phyloP scores from a whole-genome alignment of 2,888 invertebrate species.

The Salpingus planirostris region DNA sequence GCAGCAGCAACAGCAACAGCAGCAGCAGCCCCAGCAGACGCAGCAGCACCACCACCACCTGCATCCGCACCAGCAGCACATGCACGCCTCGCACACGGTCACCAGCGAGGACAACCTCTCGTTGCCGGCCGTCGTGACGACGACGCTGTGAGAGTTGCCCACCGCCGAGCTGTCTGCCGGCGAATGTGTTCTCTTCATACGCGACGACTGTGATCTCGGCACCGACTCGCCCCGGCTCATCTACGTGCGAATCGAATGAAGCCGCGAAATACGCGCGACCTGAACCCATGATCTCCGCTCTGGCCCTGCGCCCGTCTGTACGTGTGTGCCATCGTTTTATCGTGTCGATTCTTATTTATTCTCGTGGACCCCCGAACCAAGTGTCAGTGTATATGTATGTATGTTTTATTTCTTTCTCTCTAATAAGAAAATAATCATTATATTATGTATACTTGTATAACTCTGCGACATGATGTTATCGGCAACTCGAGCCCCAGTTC shows the following conservation, averaged over 20 bases:
- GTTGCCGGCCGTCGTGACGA: constrained; percentile 40
- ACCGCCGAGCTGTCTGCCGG: constrained; percentile 46
- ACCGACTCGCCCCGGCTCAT: constrained; percentile 39
- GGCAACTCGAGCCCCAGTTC: too few species aligned
- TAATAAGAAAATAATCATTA: too few species aligned
- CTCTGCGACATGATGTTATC: too few species aligned
- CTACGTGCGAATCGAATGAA: constrained; percentile 39
- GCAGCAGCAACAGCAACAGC: constrained; percentile 34
- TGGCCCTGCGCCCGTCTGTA: constrained; percentile 26
- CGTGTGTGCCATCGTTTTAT: constrained; percentile 25
- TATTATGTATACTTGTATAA: too few species aligned
- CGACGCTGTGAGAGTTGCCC: constrained; percentile 48
- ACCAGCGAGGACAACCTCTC: constrained; percentile 38
- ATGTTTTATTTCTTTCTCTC: too few species aligned
- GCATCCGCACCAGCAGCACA: constrained; percentile 26
- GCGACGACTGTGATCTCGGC: constrained; percentile 43
- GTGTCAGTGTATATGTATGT: constrained; percentile 15
- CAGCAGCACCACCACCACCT: constrained; percentile 33
- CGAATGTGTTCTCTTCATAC: constrained; percentile 42
- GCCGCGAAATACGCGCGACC: constrained; percentile 18
- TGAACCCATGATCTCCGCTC: constrained; percentile 25
- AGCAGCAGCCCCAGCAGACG: constrained; percentile 29
- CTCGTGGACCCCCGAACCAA: constrained; percentile 11
- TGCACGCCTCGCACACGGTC: constrained; percentile 32
- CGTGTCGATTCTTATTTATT: constrained; percentile 14